A percentile compares a stretch with the other conserved stretches of the same genome.
phyloP scores from a whole-genome alignment of 2,888 invertebrate species.

The Andrena bicolor region DNA sequence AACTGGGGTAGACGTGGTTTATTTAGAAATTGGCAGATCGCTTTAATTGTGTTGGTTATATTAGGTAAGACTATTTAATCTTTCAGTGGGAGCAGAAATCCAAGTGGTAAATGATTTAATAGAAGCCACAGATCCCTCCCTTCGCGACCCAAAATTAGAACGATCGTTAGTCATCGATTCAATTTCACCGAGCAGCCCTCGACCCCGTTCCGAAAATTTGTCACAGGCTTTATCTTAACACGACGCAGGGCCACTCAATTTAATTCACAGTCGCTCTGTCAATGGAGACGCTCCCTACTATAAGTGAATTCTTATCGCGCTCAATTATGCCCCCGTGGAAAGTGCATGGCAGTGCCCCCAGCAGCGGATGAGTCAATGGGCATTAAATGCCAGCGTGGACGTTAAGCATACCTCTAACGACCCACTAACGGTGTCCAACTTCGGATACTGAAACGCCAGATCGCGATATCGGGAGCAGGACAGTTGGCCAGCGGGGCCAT shows the following conservation, averaged over 20 bases:
- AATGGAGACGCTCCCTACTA: conserved; percentile 11
- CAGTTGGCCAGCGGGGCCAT: conserved; percentile 66
- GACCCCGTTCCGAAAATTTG: neutral
- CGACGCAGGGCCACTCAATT: conserved; percentile 17
- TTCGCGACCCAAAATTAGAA: neutral
- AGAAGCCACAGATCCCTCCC: neutral
- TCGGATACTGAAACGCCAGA: conserved; percentile 49
- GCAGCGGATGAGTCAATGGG: conserved; percentile 69
- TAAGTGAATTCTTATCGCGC: conserved; percentile 68
- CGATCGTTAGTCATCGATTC: neutral
- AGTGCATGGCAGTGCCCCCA: conserved; percentile 31
- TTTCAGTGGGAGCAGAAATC: too few relatives aligned
- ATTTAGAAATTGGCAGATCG: too few relatives aligned
- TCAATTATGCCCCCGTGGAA: conserved; percentile 59
- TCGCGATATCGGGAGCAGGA: conserved; percentile 56
- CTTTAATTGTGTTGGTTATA: too few relatives aligned
- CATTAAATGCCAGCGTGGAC: conserved; percentile 61
- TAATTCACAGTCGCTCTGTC: conserved; percentile 25
- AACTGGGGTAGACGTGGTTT: too few relatives aligned
- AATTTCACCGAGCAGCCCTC: conserved; percentile 4
- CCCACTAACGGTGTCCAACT: conserved; percentile 38
- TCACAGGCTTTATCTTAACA: conserved; percentile 4
- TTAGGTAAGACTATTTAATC: too few relatives aligned
- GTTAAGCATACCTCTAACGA: conserved; percentile 55
- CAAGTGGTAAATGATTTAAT: too few relatives aligned